Evolutionary conservation across 2,888 invertebrate genomes (phyloP).

Genomic region (Papilio gigon): DNA sequence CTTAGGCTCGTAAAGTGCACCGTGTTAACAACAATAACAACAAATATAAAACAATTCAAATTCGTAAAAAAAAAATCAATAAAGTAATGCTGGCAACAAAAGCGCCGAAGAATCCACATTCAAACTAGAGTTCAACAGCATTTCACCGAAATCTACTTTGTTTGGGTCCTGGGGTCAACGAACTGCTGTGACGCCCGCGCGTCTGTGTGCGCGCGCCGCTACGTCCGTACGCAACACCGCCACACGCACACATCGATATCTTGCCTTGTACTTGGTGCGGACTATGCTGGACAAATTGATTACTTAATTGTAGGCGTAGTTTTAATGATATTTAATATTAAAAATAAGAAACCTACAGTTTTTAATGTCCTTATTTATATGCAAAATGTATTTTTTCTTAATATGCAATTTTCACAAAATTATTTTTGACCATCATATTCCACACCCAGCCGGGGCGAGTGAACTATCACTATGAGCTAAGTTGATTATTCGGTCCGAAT

Average conservation of each 20-base stretch:
- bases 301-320: conserved; percentile 65
- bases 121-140: conserved; percentile 80
- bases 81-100: conserved; percentile 69
- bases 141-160: conserved; percentile 82
- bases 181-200: conserved; percentile 70
- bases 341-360: conserved; percentile 40
- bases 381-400: conserved; percentile 55
- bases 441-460: conserved; percentile 65
- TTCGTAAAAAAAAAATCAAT: conserved; percentile 51
- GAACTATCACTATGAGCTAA: conserved; percentile 80
- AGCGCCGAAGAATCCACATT: conserved; percentile 68
- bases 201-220: conserved; percentile 71
- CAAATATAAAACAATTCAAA: conserved; percentile 43
- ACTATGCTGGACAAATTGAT: conserved; percentile 64
- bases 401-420: conserved; percentile 44
- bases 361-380: not conserved
- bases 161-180: conserved; percentile 80
- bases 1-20: conserved; percentile 31
- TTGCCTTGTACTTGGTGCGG: conserved; percentile 54
- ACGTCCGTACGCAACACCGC: conserved; percentile 57
- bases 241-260: conserved; percentile 64
- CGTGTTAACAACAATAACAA: conserved; percentile 40
- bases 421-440: conserved; percentile 52
- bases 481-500: conserved; percentile 78
- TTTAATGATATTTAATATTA: conserved; percentile 37